Conservation (phyloP, 2,888 invertebrate species). For the Chaetoderma sp. region DNA sequence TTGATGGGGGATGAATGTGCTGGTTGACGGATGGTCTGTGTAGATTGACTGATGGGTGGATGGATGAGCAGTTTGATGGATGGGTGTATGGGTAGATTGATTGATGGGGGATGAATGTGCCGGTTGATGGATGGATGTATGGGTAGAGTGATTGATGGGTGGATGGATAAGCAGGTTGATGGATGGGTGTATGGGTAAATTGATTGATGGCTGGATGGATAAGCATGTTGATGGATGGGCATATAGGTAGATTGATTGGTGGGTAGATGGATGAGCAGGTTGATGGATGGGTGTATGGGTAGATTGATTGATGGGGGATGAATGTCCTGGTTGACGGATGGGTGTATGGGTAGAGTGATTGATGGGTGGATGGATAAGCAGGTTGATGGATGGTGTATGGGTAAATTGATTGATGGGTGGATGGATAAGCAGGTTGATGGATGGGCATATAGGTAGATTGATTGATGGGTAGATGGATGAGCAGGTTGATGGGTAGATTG, state of each 20-base stretch:
- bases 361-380: slow-evolving; percentile 18
- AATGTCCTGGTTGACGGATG: slow-evolving; percentile 5
- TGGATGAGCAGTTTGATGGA: slow-evolving; percentile 3
- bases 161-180: slow-evolving; percentile 22
- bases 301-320: neutral
- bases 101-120: slow-evolving; percentile 9
- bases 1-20: slow-evolving; percentile 9
- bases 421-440: slow-evolving; percentile 8
- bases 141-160: slow-evolving; percentile 21
- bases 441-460: slow-evolving; percentile 23
- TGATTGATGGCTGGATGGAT: slow-evolving; percentile 22
- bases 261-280: slow-evolving; percentile 14
- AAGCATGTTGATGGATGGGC: slow-evolving; percentile 37
- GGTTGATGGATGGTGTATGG: slow-evolving; percentile 9
- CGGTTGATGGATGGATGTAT: neutral
- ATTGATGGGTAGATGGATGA: too few relatives aligned
- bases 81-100: slow-evolving; percentile 22
- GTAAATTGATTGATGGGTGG: too few relatives aligned
- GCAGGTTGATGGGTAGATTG: too few relatives aligned
- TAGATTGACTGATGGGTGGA: neutral
- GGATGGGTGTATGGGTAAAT: too few relatives aligned
- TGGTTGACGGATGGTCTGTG: slow-evolving; percentile 5
- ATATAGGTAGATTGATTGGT: neutral
- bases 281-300: slow-evolving; percentile 3
- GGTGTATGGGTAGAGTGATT: too few relatives aligned